Base-by-base conservation (phyloP, 2,888 invertebrate genomes). In the Unio pictorum region DNA sequence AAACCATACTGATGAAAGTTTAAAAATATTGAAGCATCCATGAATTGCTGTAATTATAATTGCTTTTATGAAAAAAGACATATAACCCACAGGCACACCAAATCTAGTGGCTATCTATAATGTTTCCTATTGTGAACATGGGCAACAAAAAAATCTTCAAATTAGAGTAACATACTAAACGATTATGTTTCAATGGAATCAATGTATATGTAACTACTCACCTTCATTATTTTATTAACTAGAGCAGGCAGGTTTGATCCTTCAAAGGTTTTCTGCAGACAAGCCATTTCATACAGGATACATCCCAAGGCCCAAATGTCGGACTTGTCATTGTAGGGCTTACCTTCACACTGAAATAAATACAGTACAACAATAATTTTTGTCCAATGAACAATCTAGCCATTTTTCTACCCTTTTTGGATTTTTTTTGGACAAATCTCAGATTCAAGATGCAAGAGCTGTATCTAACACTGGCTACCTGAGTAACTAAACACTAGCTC, bases 271-370 rank as follows among this genome's bases (percentile, higher is more conserved):
- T 93, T 94, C 83, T 93, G 93, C 30, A 94, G 90, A 82, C 93
- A 93, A 30, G 93, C 93, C 92, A 95, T 93, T 89, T 95, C 95
- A 83, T 94, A 94, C 60, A 95, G 89, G 81, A 95, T 93, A 87
- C 95, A 95, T 20, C 94, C 94, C 69, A 94, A 88, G 0, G 95
- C 94, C 95, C 95, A 95, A 76, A 95, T 93, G 86, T 95, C 95
- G 56, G 94, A 94, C 87, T 95, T 94, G 83, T 94, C 93, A 86
- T 94, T 93, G 86, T 95, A 95, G 63, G 93, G 92, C 83, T 93
- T 93, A 6, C 94, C 94, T 89, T 94, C 94, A 87, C 94, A 94
- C 94, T 94, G 84, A 74, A 90, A 79, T 56, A 64, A 34, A 26
- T 30, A 67, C 8, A 54, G 55, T 4, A n/a, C 8, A 3, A 66